Base-by-base conservation (phyloP, 2,113 vertebrate genomes). In the Mystacornis crossleyi region DNA sequence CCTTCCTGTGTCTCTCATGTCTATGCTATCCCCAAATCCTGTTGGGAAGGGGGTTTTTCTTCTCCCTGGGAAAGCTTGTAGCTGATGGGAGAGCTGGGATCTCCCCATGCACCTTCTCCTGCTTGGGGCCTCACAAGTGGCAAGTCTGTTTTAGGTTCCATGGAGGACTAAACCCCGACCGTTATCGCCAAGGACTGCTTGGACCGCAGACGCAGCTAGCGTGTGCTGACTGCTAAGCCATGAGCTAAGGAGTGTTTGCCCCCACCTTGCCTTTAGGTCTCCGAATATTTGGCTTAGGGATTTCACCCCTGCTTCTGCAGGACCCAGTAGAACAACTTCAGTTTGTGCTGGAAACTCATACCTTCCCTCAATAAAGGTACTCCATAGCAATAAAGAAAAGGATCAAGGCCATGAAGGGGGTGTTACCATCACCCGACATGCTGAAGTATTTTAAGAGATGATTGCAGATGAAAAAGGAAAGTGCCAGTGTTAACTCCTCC, bases 381-480 rank as follows among this genome's bases (percentile, higher is more conserved):
- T 47, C n/a, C 51, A 6, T 4, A 18, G 58, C 23, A 67, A 34
- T 48, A 71, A 81, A 60, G 31, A 62, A 13, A 40, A 80, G 28
- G 31, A 73, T 67, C 21, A 40, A 36, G 36, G 53, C n/a, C 15
- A 0, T 10, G 43, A 72, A 43, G 2, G 28, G n/a, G 4, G 1
- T 7, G 2, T 48, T 61, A 12, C 2, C 1, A n/a, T n/a, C 65
- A 78, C 29, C 13, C 25, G 75, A 20, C 23, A 7, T 0, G 6
- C 61, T 57, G 57, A 79, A 81, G 8, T 1, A 1, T 43, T 83
- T 43, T 58, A 34, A 74, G 72, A 86, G 18, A 18, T 28, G 14
- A 17, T 31, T 89, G 53, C 17, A 55, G 48, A 48, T 36, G 43
- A 48, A 70, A 81, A 60, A 19, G n/a, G 33, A 81, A 84, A 91